Conservation (phyloP, 92 coral and sea anemone species). For the Hydrozoanthus gracilis region DNA sequence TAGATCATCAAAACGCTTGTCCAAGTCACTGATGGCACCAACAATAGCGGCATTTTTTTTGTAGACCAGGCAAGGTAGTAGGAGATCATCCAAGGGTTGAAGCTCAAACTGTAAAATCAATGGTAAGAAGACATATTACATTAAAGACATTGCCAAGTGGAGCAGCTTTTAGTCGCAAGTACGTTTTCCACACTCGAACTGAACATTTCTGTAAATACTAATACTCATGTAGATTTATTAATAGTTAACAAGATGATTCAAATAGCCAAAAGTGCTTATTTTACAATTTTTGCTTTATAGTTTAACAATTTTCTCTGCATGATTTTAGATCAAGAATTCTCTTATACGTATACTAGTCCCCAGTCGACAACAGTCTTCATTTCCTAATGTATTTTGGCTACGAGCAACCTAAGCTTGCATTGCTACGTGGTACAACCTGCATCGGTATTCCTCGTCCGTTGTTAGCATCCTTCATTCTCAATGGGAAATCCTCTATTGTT, state of each 20-base stretch:
- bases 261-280: too few relatives aligned
- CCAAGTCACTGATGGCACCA: conserved; percentile 23
- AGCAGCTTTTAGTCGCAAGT: too few relatives aligned
- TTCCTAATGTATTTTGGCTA: background rate
- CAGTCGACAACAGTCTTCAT: background rate
- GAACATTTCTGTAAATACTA: too few relatives aligned
- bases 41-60: background rate
- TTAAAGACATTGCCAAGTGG: background rate
- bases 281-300: too few relatives aligned
- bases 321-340: too few relatives aligned
- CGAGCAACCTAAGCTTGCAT: background rate
- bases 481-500: conserved; percentile 47
- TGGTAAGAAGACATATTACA: background rate
- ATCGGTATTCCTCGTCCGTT: conserved; percentile 48
- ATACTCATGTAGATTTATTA: too few relatives aligned
- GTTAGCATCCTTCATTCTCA: conserved; percentile 30
- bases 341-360: too few relatives aligned
- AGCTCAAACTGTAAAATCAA: conserved; percentile 38
- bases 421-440: conserved; percentile 5
- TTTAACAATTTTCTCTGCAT: too few relatives aligned
- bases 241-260: too few relatives aligned
- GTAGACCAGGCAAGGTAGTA: background rate
- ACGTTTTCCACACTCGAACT: too few relatives aligned
- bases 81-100: conserved; percentile 31
- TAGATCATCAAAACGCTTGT: conserved; percentile 49